These are phyloP conservation scores for Pinna nobilis DNA, from an alignment of 1,140 invertebrate species.

Conservation along the genomic window DNA sequence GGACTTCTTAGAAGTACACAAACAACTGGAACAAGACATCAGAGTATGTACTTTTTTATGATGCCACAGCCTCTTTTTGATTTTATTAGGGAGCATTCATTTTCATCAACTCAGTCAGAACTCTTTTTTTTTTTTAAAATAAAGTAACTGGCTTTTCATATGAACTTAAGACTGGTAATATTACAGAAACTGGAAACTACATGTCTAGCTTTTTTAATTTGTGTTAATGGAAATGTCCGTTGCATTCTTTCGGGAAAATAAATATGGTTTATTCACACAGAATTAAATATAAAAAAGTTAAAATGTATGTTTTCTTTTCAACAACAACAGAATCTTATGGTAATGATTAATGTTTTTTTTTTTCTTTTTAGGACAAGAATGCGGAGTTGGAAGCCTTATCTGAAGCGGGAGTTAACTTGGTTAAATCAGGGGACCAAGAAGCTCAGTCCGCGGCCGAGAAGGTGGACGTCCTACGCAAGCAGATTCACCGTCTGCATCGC, in stretches of 20 bases:
- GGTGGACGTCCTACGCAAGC: conserved; percentile 68
- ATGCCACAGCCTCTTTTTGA: neutral
- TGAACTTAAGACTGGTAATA: too few species aligned
- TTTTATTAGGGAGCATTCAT: too few species aligned
- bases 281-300: neutral
- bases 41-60: conserved; percentile 76
- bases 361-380: conserved; percentile 79
- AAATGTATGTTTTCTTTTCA: neutral
- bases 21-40: conserved; percentile 84
- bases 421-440: conserved; percentile 82
- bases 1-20: conserved; percentile 86
- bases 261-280: too few species aligned
- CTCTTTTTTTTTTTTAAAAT: neutral
- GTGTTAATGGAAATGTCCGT: too few species aligned
- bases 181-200: too few species aligned
- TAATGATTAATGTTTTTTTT: too few species aligned
- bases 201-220: too few species aligned
- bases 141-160: too few species aligned
- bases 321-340: neutral
- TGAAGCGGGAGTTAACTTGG: conserved; percentile 80
- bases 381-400: conserved; percentile 81
- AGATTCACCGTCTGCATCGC: conserved; percentile 81
- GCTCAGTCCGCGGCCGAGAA: conserved; percentile 76
- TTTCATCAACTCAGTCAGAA: neutral
- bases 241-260: too few species aligned